Base-by-base conservation (phyloP, 2,888 invertebrate genomes). In the Tholera decimalis region DNA sequence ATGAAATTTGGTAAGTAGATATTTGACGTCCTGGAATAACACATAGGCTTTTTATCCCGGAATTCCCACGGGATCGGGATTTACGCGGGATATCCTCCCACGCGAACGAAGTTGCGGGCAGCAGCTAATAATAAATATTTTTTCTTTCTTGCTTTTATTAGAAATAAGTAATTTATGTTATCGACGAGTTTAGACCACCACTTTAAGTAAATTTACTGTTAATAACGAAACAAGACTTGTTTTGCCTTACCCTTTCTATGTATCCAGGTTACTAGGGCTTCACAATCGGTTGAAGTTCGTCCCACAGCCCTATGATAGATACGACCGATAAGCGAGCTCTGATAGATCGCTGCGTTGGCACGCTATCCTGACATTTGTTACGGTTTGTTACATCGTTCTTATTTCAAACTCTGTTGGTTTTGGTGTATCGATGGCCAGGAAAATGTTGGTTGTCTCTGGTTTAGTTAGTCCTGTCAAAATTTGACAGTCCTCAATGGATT, bases 331-430 rank as follows among this genome's bases (percentile, higher is more conserved):
- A 64, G 37, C 49, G 49, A 60, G 33, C 53, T 46, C 69, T 83
- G 82, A 85, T 83, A 82, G 82, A 85, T 83, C 73, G 68, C 44
- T 43, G 49, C 44, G 41, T 54, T 51, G 53, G 66, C 85, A 88
- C 86, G 88, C 86, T 70, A 87, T 88, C 71, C 77, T 74, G 73
- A 80, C 83, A 87, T 88, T 88, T 86, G 76, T 81, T 74, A 70
- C 55, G 71, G 62, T 77, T 79, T 68, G 72, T 79, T 65, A 65
- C 54, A 58, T 33, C 57, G 57, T 57, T 56, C 64, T 74, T 59
- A 61, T 62, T 78, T 73, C 51, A 13, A 65, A 59, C 44, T 46
- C 35, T 63, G 56, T 61, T 56, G 28, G 62, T 43, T 58, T 72
- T 43, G 22, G n/a, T 53, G 28, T 64, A 54, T 68, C 68, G 28